phyloP scores from a whole-genome alignment of 2,888 invertebrate genomes.

The Barypeithes pellucidus region DNA sequence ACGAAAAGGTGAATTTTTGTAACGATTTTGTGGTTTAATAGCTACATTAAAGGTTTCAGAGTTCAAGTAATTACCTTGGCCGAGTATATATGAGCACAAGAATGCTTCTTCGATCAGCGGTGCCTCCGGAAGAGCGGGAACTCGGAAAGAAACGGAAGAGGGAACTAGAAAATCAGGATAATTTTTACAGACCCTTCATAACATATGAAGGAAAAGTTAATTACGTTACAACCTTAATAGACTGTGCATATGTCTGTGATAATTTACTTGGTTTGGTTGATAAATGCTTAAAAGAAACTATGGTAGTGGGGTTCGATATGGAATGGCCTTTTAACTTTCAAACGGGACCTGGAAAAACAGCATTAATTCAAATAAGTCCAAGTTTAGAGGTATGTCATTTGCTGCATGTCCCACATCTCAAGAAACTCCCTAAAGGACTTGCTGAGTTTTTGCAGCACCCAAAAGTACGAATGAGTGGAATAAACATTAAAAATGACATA shows the following conservation, averaged over 20 bases:
- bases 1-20: neutral
- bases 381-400: conserved; percentile 75
- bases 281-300: conserved; percentile 63
- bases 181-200: conserved; percentile 46
- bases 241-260: conserved; percentile 72
- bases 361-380: conserved; percentile 77
- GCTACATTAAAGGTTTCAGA: neutral
- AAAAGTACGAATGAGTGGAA: conserved; percentile 76
- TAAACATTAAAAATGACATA: conserved; percentile 78
- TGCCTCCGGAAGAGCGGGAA: conserved; percentile 34
- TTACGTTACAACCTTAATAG: conserved; percentile 68
- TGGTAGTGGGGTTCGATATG: conserved; percentile 78
- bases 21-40: neutral
- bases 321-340: conserved; percentile 79
- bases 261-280: conserved; percentile 69
- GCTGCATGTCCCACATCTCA: conserved; percentile 74
- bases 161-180: conserved; percentile 35
- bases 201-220: conserved; percentile 65
- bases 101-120: conserved; percentile 41
- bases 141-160: conserved; percentile 14
- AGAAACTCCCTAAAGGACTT: conserved; percentile 75
- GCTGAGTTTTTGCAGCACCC: conserved; percentile 73
- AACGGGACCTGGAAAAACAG: conserved; percentile 75
- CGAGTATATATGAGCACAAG: conserved; percentile 11
- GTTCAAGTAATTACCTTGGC: neutral